A percentile compares a stretch with the other conserved stretches of the same genome.
phyloP scores from a whole-genome alignment of 2,113 vertebrate genomes.

The Camelus bactrianus region DNA sequence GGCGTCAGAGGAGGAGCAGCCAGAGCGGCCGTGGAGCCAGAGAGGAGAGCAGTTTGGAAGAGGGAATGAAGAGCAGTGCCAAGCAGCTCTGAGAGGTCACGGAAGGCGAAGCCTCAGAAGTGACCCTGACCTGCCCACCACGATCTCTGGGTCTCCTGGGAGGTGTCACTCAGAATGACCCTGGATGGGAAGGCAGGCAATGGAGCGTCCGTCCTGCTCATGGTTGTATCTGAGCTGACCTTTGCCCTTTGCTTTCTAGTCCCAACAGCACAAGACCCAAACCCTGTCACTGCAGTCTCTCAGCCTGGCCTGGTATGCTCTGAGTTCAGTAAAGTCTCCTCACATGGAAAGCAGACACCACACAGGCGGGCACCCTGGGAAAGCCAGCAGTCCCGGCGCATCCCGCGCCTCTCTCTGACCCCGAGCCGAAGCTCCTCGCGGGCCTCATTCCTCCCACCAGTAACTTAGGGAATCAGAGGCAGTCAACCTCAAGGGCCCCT shows the following conservation, averaged over 20 bases:
- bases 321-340: constrained; percentile 34
- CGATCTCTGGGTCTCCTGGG: neutral
- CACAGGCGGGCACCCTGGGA: neutral
- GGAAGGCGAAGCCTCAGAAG: neutral
- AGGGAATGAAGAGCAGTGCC: neutral
- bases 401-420: neutral
- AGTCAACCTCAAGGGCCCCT: neutral
- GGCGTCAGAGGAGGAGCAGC: neutral
- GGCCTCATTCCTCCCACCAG: neutral
- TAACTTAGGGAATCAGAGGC: neutral
- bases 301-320: too few relatives aligned
- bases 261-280: neutral
- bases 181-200: constrained; percentile 34
- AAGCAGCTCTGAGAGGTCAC: neutral
- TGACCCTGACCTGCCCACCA: neutral
- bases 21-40: neutral
- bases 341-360: neutral
- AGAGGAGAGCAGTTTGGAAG: neutral
- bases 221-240: constrained; percentile 6
- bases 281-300: neutral
- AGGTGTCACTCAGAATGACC: neutral
- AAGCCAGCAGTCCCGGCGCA: neutral
- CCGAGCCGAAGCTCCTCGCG: neutral
- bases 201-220: constrained; percentile 77
- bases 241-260: neutral